Percentiles rank a stretch among this genome's conserved stretches.
phyloP scores from a whole-genome alignment of 2,888 invertebrate genomes.

The Nomada goodeniana region DNA sequence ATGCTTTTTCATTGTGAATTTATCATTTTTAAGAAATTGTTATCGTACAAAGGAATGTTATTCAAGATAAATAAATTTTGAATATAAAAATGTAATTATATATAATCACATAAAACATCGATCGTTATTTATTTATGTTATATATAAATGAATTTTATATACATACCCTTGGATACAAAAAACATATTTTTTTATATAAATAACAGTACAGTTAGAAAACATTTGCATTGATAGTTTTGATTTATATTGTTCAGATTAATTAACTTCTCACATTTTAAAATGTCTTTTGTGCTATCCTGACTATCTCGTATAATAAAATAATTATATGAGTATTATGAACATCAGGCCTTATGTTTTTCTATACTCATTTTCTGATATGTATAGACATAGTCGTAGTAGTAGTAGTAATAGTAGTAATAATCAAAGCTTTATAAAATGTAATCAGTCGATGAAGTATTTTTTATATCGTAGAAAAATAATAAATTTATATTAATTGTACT shows the following conservation, averaged over 20 bases:
- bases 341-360: neutral
- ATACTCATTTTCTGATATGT: slow-evolving; percentile 13
- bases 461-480: slow-evolving; percentile 31
- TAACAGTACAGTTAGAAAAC: neutral
- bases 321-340: slow-evolving; percentile 6
- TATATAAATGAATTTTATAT: neutral
- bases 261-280: neutral
- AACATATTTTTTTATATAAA: slow-evolving; percentile 3
- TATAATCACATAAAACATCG: slow-evolving; percentile 3
- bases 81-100: slow-evolving; percentile 24
- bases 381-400: neutral
- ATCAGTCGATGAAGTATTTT: slow-evolving; percentile 58
- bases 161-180: neutral
- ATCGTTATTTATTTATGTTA: slow-evolving; percentile 7
- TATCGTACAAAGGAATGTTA: slow-evolving; percentile 24
- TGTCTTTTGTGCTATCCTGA: slow-evolving; percentile 4
- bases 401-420: slow-evolving; percentile 19
- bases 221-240: neutral
- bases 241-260: slow-evolving; percentile 6
- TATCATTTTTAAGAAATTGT: slow-evolving; percentile 29
- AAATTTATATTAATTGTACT: slow-evolving; percentile 35
- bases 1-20: slow-evolving; percentile 18
- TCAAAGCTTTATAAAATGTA: slow-evolving; percentile 55
- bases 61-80: slow-evolving; percentile 23
- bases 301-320: slow-evolving; percentile 16